These are phyloP conservation scores for Myiagra hebetior DNA, from an alignment of 2,113 vertebrate species.

Conservation along the genomic window DNA sequence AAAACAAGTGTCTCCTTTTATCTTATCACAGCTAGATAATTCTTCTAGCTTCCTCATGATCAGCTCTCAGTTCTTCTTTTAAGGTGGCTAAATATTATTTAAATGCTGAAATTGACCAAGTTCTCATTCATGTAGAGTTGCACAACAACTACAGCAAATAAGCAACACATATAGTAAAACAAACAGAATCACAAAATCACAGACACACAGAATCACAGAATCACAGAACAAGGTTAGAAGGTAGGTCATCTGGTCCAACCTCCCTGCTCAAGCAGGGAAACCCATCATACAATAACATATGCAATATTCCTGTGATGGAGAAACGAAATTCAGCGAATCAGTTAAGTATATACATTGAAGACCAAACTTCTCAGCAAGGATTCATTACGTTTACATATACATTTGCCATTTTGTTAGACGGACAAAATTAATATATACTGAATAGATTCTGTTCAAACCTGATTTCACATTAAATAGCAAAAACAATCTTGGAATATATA, in stretches of 20 bases:
- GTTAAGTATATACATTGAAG: neutral
- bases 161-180: neutral
- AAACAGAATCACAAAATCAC: neutral
- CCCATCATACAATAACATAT: neutral
- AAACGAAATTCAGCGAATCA: neutral
- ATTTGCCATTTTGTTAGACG: neutral
- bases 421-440: neutral
- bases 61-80: neutral
- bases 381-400: neutral
- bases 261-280: neutral
- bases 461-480: neutral
- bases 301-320: neutral
- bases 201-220: too few relatives aligned
- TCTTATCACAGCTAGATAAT: neutral
- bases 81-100: neutral
- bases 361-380: neutral
- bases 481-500: neutral
- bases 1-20: neutral
- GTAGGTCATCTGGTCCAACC: neutral
- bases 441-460: neutral
- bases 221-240: neutral
- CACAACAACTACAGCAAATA: neutral
- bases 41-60: neutral
- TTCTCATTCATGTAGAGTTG: neutral
- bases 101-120: accelerated